phyloP scores from a whole-genome alignment of 2,113 vertebrate species.

The Rynchops niger region DNA sequence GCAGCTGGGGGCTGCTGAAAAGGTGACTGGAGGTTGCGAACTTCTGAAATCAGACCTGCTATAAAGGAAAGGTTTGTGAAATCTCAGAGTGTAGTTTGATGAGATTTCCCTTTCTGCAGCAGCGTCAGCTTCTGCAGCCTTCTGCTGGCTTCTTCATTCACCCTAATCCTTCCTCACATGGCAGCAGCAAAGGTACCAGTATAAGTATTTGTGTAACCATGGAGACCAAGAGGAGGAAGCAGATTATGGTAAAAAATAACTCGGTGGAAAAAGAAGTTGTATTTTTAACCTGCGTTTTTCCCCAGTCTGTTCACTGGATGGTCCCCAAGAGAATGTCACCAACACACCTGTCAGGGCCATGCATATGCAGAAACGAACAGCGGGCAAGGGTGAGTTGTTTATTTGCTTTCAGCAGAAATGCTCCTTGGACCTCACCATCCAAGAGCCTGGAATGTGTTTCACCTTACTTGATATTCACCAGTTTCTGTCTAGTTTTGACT shows the following conservation, averaged over 20 bases:
- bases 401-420: background rate
- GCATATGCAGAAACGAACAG: background rate
- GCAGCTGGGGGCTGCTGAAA: background rate
- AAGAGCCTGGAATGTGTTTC: background rate
- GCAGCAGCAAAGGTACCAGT: background rate
- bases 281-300: constrained; percentile 21
- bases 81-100: background rate
- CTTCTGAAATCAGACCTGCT: background rate
- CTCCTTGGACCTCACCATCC: background rate
- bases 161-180: background rate
- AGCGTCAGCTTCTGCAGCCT: background rate
- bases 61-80: background rate
- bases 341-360: background rate
- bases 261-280: background rate
- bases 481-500: background rate
- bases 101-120: background rate
- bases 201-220: constrained; percentile 22
- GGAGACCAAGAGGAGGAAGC: constrained; percentile 4
- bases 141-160: background rate
- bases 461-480: background rate
- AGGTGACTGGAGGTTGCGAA: background rate
- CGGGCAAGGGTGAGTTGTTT: background rate
- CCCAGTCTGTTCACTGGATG: background rate
- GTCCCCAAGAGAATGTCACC: background rate
- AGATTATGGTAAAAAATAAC: constrained; percentile 1